Base-by-base conservation (phyloP, 2,113 vertebrate species). In the Felis chaus region DNA sequence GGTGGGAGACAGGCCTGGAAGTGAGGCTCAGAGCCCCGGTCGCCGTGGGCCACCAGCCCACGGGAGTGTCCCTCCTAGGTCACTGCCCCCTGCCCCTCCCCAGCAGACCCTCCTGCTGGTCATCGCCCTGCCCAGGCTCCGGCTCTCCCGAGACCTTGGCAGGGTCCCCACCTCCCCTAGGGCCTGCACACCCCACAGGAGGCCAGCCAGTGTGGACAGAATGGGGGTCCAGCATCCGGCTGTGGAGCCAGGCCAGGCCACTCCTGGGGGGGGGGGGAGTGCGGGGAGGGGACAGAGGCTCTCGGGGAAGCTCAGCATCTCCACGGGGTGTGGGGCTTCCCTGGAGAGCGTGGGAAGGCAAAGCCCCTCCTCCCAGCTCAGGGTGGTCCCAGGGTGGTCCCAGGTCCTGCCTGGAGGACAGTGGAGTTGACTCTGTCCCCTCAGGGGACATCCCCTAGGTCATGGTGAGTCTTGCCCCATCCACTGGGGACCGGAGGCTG, bases 51-150 rank as follows among this genome's bases (percentile, higher is more conserved):
- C 23, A 3, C 4, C 50, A 27, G 29, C 45, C 45, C 45, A 45
- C 45, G 1, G 7, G 45, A 45, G 45, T 45, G 45, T 18, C 8
- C 50, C 5, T 19, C 27, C 41, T 10, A 4, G 27, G 45, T 66
- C 76, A 11, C 48, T 8, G 31, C 0, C 4, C 66, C 5, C 1
- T 1, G 3, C 66, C 11, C 4, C 55, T 5, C 36, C 12, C 6
- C 15, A 0, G 23, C 0, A 1, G 53, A 12, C 1, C 41, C 12
- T 13, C 65, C n/a, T 16, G 1, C 1, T 8, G 23, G 11, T 8
- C 65, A n/a, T 61, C 7, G 3, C 12, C 18, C 71, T 45, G 5
- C 39, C 71, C 0, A 0, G 23, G 25, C 41, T 21, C 10, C 1
- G 0, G 12, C 76, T 73, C 6, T 3, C 73, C 36, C 36, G 23